These are phyloP conservation scores for Keiferia lycopersicella DNA, from an alignment of 2,888 invertebrate species.

Conservation along the genomic window DNA sequence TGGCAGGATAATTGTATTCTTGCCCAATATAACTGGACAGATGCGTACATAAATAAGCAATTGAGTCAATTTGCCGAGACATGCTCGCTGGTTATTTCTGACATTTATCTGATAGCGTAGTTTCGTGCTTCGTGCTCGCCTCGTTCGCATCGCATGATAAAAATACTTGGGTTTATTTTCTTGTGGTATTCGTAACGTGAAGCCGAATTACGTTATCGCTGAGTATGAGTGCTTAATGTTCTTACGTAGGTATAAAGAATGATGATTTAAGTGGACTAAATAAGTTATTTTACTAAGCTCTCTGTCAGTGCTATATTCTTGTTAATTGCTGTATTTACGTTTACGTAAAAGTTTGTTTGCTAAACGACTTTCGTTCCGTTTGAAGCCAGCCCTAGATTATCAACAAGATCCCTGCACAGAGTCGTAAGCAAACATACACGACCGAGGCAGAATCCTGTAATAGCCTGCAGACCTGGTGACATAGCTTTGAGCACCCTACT, in stretches of 20 bases:
- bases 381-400: not conserved
- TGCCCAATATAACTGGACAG: slow-evolving; percentile 34
- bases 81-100: slow-evolving; percentile 51
- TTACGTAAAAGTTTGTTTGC: not conserved
- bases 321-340: not conserved
- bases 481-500: slow-evolving; percentile 8
- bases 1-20: slow-evolving; percentile 32
- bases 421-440: slow-evolving; percentile 20
- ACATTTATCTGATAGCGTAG: slow-evolving; percentile 60
- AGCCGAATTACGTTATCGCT: slow-evolving; percentile 6
- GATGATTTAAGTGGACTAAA: not conserved
- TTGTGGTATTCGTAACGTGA: slow-evolving; percentile 34
- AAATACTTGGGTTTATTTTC: slow-evolving; percentile 57
- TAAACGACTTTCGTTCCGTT: no score
- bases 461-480: slow-evolving; percentile 19
- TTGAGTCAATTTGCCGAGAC: slow-evolving; percentile 59
- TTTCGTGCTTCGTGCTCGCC: slow-evolving; percentile 47
- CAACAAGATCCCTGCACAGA: not conserved
- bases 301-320: no score
- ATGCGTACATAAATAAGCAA: slow-evolving; percentile 47
- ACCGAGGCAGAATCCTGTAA: slow-evolving; percentile 16
- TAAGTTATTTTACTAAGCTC: no score
- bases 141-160: slow-evolving; percentile 43
- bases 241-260: not conserved
- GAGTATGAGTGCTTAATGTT: not conserved